A percentile compares a stretch with the other conserved stretches of the same genome.
Evolutionary conservation across 2,113 vertebrate species (phyloP).

Genomic region (Morone saxatilis): DNA sequence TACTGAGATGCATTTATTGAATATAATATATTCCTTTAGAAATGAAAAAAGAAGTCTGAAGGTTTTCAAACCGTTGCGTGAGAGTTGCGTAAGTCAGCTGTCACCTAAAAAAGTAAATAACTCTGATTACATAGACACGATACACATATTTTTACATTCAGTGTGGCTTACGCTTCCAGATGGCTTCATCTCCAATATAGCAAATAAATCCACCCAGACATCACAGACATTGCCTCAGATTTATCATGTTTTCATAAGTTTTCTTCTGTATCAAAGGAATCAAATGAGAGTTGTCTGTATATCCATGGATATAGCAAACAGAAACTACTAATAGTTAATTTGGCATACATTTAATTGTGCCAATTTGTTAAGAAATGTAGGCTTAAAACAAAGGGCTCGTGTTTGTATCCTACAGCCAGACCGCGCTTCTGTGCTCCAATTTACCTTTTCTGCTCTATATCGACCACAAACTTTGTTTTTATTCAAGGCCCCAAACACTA

Average conservation of each 20-base stretch:
- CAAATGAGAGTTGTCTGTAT: no score
- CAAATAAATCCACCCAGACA: no score
- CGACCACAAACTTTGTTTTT: not conserved
- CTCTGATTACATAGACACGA: not conserved
- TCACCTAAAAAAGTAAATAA: not conserved
- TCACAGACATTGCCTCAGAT: not conserved
- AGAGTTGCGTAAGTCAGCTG: no score
- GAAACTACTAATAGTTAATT: not conserved
- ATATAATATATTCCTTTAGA: no score
- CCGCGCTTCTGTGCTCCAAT: not conserved
- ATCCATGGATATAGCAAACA: not conserved
- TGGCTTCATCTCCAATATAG: no score
- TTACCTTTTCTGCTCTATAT: not conserved
- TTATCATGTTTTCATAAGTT: not conserved
- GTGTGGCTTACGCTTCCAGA: no score
- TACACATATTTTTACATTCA: no score
- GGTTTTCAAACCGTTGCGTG: no score
- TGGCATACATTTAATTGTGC: not conserved
- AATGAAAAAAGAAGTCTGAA: no score
- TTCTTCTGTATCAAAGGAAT: not conserved
- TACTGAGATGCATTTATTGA: no score
- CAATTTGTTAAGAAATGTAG: not conserved
- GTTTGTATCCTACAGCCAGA: no score
- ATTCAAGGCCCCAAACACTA: not conserved
- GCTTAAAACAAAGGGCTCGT: not conserved